Percentiles rank a stretch among this genome's conserved stretches.
Evolutionary conservation across 2,888 invertebrate genomes (phyloP).

Genomic region (Pocota personata): DNA sequence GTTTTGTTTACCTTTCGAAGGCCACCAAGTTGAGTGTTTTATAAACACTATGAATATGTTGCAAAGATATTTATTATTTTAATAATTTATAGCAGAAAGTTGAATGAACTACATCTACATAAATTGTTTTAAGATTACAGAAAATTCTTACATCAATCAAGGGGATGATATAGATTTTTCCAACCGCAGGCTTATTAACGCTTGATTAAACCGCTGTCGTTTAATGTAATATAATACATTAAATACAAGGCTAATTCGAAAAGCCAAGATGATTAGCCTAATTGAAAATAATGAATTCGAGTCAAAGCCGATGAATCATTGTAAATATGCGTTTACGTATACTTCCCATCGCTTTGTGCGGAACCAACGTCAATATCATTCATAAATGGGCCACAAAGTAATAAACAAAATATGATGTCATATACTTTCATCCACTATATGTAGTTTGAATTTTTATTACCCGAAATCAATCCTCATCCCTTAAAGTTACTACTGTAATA

Average conservation of each 20-base stretch:
- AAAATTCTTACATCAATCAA: too few relatives aligned
- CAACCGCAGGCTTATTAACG: background rate
- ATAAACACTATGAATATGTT: background rate
- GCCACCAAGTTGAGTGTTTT: background rate
- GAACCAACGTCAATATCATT: background rate
- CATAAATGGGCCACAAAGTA: conserved; percentile 8
- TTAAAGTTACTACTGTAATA: background rate
- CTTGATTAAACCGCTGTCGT: background rate
- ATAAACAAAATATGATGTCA: conserved; percentile 24
- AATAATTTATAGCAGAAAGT: background rate
- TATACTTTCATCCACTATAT: background rate
- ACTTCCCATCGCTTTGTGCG: background rate
- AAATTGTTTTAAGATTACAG: background rate
- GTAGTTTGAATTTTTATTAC: background rate
- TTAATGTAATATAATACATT: background rate
- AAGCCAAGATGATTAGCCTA: background rate
- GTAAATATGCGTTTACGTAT: too few relatives aligned
- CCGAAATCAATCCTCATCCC: conserved; percentile 5
- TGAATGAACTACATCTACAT: background rate
- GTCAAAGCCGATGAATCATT: background rate
- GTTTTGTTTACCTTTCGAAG: conserved; percentile 1
- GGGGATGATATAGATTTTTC: background rate
- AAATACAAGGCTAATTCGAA: background rate
- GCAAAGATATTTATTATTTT: too few relatives aligned
- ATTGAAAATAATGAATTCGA: background rate